Percentiles rank a stretch among this genome's conserved stretches.
Conservation (phyloP, 2,888 invertebrate genomes). For the Apeira syringaria region DNA sequence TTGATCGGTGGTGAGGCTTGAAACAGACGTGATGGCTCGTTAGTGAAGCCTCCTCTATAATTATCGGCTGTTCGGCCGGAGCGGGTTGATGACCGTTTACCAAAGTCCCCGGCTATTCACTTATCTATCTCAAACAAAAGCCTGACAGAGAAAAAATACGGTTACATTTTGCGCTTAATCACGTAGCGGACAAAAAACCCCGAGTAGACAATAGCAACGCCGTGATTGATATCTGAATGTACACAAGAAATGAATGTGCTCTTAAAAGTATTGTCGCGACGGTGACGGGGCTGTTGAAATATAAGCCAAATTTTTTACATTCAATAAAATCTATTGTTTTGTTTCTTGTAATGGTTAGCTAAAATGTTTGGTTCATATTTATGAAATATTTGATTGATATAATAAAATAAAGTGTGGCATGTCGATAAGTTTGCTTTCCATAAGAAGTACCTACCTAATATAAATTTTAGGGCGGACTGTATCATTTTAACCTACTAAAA, state of each 20-base stretch:
- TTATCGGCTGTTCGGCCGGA: conserved; percentile 50
- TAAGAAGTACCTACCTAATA: no score
- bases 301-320: conserved; percentile 28
- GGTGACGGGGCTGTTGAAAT: conserved; percentile 21
- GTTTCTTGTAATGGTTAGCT: conserved; percentile 7
- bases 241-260: conserved; percentile 42
- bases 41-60: conserved; percentile 63
- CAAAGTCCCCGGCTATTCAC: conserved; percentile 64
- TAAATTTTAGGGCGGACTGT: no score
- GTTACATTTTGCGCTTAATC: conserved; percentile 70
- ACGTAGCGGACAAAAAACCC: conserved; percentile 53
- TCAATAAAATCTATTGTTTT: conserved; percentile 27
- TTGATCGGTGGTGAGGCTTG: conserved; percentile 28
- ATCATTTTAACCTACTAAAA: no score
- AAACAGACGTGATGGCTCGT: conserved; percentile 54
- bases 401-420: no score
- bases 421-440: no score
- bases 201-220: conserved; percentile 66
- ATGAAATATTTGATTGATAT: no score
- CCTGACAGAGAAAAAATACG: conserved; percentile 50
- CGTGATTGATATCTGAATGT: conserved; percentile 67
- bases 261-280: conserved; percentile 27
- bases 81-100: conserved; percentile 70
- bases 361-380: no score
- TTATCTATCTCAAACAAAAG: conserved; percentile 77